A percentile compares a stretch with the other conserved stretches of the same genome.
Conservation (phyloP, 2,888 invertebrate species). For the Busseola fusca region DNA sequence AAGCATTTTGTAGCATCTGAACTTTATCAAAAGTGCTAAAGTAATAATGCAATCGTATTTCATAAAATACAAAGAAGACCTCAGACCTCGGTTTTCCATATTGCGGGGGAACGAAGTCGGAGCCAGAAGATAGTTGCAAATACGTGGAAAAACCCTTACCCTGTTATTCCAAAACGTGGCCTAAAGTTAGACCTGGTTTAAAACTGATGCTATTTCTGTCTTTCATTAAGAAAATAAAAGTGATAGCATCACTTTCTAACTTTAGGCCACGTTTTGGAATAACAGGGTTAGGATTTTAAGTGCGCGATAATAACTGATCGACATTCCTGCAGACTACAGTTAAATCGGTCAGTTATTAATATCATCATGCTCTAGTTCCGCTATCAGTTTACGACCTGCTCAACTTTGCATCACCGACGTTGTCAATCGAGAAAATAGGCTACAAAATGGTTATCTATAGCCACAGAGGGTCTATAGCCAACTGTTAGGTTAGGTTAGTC, state of each 20-base stretch:
- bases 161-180: too few species aligned
- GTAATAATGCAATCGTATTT: too few species aligned
- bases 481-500: background rate
- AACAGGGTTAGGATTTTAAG: background rate
- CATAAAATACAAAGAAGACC: too few species aligned
- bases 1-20: too few species aligned
- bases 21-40: too few species aligned
- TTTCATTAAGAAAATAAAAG: too few species aligned
- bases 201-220: too few species aligned
- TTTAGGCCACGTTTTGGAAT: too few species aligned
- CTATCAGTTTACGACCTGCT: slow-evolving; percentile 15
- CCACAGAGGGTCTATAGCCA: background rate
- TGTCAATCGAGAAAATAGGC: background rate
- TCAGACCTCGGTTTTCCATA: too few species aligned
- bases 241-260: too few species aligned
- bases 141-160: background rate
- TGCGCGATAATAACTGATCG: slow-evolving; percentile 2
- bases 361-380: slow-evolving; percentile 11
- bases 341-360: slow-evolving; percentile 11
- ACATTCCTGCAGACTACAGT: background rate
- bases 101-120: background rate
- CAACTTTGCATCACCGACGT: background rate
- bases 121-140: background rate
- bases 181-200: too few species aligned
- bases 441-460: background rate